Evolutionary conservation across 92 coral and sea anemone genomes (phyloP), one percentile per base, ranked within the genome.

Genomic region (Epizoanthus ramosus): DNA sequence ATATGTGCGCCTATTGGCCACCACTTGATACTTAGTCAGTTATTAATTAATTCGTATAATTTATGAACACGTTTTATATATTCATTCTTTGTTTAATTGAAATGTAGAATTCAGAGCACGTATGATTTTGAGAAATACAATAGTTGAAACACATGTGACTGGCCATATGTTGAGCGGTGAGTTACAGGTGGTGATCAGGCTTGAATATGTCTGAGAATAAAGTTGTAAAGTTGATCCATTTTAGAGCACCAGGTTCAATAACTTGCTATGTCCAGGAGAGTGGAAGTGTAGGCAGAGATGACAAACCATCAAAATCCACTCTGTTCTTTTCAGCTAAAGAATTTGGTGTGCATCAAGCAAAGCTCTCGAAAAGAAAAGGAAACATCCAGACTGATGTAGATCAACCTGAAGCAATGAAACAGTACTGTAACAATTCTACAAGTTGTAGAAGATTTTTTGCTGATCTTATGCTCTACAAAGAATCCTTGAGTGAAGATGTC

Each of bases 211-310:
- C n/a, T n/a, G n/a, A n/a, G n/a, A n/a, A n/a, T n/a, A n/a, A n/a
- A n/a, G n/a, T n/a, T n/a, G n/a, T n/a, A n/a, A n/a, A n/a, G n/a
- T n/a, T 84, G 3, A 57, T 73, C 43, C 82, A 84, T 24, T 84
- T 73, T 39, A 47, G 87, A 54, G 81, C 87, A 58, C 87, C 82
- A 6, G 69, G 72, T 16, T 84, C 75, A 15, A 45, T 77, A 65
- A 37, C 57, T 56, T 68, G 56, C 52, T 80, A 67, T 58, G 54
- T 80, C 61, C 85, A 80, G 24, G 76, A 80, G 52, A 80, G 85
- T 68, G 88, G 88, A 3, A 59, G 88, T 13, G 73, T 28, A 23
- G 89, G 80, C 31, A 79, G 79, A 39, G 89, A 85, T 63, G 84
- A 79, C 16, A 25, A 12, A n/a, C 39, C 89, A 54, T 85, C 89